These are phyloP conservation scores for Drosophila guanche DNA, from an alignment of 1,140 invertebrate species.

Conservation along the genomic window DNA sequence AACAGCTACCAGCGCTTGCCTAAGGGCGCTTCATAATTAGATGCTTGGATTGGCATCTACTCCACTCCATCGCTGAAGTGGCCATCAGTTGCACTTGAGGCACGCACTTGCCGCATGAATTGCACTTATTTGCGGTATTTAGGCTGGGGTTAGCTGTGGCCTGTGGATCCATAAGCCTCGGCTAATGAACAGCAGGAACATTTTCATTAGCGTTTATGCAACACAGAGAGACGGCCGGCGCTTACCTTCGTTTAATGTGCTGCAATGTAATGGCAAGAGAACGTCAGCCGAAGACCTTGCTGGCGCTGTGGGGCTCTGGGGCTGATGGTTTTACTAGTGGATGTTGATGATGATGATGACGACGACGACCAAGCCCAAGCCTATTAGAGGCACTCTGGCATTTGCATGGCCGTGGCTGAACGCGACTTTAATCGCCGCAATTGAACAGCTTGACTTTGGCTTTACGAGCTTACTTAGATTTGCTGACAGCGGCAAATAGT, in stretches of 20 bases:
- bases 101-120: slow-evolving; percentile 65
- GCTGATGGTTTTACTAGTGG: slow-evolving; percentile 24
- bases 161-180: slow-evolving; percentile 54
- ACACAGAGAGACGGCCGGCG: slow-evolving; percentile 25
- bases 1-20: slow-evolving; percentile 31
- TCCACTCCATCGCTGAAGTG: slow-evolving; percentile 15
- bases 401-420: slow-evolving; percentile 61
- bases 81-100: slow-evolving; percentile 37
- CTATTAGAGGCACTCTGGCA: slow-evolving; percentile 66
- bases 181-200: slow-evolving; percentile 56
- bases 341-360: slow-evolving; percentile 30
- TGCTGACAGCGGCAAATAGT: slow-evolving; percentile 61
- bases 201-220: slow-evolving; percentile 74
- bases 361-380: slow-evolving; percentile 52
- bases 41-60: slow-evolving; percentile 39
- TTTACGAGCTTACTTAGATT: slow-evolving; percentile 47
- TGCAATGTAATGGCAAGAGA: slow-evolving; percentile 59
- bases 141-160: slow-evolving; percentile 33
- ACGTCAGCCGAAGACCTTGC: slow-evolving; percentile 61
- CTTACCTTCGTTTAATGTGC: slow-evolving; percentile 66
- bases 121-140: slow-evolving; percentile 57
- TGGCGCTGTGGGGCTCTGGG: no score
- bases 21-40: slow-evolving; percentile 57
- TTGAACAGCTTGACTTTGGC: slow-evolving; percentile 40
- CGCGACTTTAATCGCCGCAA: slow-evolving; percentile 66